Evolutionary conservation across 92 coral and sea anemone genomes (phyloP).

Genomic region (Micromussa lordhowensis): DNA sequence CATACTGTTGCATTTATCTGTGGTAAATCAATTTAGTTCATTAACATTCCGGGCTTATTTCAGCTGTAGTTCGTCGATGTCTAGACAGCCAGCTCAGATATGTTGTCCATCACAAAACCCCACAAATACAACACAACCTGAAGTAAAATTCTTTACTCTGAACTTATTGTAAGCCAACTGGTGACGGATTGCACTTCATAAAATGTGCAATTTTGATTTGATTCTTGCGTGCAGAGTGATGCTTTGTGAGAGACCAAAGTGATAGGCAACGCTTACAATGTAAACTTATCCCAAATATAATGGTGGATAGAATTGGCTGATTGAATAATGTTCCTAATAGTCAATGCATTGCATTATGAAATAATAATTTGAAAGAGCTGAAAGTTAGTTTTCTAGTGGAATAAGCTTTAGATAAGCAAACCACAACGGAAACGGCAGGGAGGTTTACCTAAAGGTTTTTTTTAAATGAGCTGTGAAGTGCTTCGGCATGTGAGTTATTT

Average conservation of each 20-base stretch:
- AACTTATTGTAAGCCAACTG: not conserved
- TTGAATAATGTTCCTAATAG: no score
- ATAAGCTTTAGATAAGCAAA: not conserved
- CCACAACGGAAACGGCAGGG: not conserved
- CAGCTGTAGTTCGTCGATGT: not conserved
- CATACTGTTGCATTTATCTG: not conserved
- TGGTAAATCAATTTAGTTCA: not conserved
- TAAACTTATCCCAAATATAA: no score
- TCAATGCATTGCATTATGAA: not conserved
- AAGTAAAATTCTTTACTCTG: not conserved
- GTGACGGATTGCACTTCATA: not conserved
- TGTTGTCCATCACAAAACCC: not conserved
- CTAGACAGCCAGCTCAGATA: not conserved
- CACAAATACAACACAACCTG: not conserved
- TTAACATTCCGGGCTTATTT: constrained; percentile 13
- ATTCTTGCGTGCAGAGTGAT: not conserved
- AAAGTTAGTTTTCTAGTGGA: not conserved
- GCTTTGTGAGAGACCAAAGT: not conserved
- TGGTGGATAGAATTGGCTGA: not conserved
- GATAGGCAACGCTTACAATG: no score
- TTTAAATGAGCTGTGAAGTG: not conserved
- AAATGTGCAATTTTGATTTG: not conserved
- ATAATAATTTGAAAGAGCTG: not conserved
- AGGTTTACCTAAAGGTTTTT: no score
- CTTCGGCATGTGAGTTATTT: not conserved